Evolutionary conservation across 1,140 invertebrate species (phyloP), one percentile per base, ranked within the genome.

Genomic region (Cydia fagiglandana): DNA sequence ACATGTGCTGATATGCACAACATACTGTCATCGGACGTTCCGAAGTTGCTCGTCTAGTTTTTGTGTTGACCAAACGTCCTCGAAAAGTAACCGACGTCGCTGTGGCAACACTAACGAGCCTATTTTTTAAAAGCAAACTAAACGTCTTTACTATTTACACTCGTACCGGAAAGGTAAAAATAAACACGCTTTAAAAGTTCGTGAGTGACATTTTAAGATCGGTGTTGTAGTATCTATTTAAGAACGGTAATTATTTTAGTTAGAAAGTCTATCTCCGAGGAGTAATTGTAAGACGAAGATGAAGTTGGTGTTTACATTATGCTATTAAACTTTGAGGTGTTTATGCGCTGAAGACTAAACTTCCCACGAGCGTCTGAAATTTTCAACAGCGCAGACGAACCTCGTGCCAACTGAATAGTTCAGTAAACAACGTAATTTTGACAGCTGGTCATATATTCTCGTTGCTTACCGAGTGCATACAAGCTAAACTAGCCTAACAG

Each of bases 51-150:
- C 56, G 78, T 81, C 83, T 80, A 83, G 82, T 88, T 87, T 88
- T 87, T 87, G 77, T 76, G 76, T 74, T 76, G 73, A 24, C 53
- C 76, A 80, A 34, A 80, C 77, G 88, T 90, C 89, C 89, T 91
- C 86, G 88, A 91, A 87, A 89, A 84, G 84, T 90, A 91, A 91
- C 89, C 87, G 88, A 76, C 89, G 76, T 66, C 61, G 81, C 73
- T 81, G 79, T 84, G 82, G 80, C 74, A 30, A 76, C 73, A 73
- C 78, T 84, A 85, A 85, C 79, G 80, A 86, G 79, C 74, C 73
- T 77, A 75, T 82, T 84, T 82, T 78, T 79, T 45, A 45, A 45
- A 45, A 45, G 41, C 41, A 73, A 66, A 15, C 28, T 38, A 17
- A 70, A 34, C 15, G 7, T 34, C 34, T 24, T 70, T 41, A 70